Percentiles rank a stretch among this genome's conserved stretches.
Conservation (phyloP, 2,113 vertebrate genomes). For the Sus scrofa region T2T-Sscrofa CM000819.6:139143001-139143500, state of each 20-base stretch:
- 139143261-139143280: neutral
- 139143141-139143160: conserved; percentile 60
- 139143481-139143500: neutral
- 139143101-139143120: conserved; percentile 85
- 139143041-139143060: conserved; percentile 62
- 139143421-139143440: neutral
- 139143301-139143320: neutral
- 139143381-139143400: neutral
- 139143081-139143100: conserved; percentile 74
- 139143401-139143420: neutral
- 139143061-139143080: accelerated
- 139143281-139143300: neutral
- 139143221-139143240: neutral
- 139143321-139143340: neutral
- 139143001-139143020: neutral
- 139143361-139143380: neutral
- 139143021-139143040: conserved; percentile 33
- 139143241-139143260: neutral
- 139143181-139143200: no score
- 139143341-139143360: neutral
- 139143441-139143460: neutral
- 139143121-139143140: conserved; percentile 83
- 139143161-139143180: accelerated
- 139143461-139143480: neutral
- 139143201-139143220: neutral